A percentile compares a stretch with the other conserved stretches of the same genome.
phyloP scores from a whole-genome alignment of 2,888 invertebrate genomes.

The Cetonia aurata region DNA sequence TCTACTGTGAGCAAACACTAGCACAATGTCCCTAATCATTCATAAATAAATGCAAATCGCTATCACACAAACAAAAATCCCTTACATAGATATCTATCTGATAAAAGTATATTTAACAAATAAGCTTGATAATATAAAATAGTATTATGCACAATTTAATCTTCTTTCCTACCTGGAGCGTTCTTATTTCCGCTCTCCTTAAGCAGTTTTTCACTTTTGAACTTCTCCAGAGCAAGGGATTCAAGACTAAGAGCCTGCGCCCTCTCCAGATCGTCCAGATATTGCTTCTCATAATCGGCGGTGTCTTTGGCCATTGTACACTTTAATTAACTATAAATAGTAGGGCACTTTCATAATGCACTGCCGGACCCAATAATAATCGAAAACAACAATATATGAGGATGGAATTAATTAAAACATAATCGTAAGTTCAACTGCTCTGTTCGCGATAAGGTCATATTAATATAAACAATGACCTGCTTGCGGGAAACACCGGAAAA shows the following conservation, averaged over 20 bases:
- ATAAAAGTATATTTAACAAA: conserved; percentile 27
- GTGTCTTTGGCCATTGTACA: conserved; percentile 63
- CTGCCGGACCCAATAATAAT: conserved; percentile 20
- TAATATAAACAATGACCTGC: conserved; percentile 33
- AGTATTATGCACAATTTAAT: conserved; percentile 9
- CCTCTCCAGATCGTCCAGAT: conserved; percentile 87
- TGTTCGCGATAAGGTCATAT: conserved; percentile 36
- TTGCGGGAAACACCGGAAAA: conserved; percentile 26
- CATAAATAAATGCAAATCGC: no score
- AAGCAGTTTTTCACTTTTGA: conserved; percentile 75
- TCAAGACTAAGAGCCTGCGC: conserved; percentile 90
- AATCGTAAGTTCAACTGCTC: background rate
- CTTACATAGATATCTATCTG: background rate
- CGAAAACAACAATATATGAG: conserved; percentile 24
- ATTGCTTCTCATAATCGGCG: conserved; percentile 83
- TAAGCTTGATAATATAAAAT: conserved; percentile 6
- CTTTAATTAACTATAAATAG: conserved; percentile 23
- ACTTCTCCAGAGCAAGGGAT: conserved; percentile 86
- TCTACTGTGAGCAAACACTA: no score
- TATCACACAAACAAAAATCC: no score
- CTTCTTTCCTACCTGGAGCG: conserved; percentile 55
- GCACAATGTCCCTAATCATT: no score
- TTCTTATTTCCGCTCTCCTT: conserved; percentile 54
- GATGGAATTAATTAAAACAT: conserved; percentile 36
- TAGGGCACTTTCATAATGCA: conserved; percentile 35